Evolutionary conservation across 1,140 invertebrate genomes (phyloP).

Genomic region (Halictus rubicundus): DNA sequence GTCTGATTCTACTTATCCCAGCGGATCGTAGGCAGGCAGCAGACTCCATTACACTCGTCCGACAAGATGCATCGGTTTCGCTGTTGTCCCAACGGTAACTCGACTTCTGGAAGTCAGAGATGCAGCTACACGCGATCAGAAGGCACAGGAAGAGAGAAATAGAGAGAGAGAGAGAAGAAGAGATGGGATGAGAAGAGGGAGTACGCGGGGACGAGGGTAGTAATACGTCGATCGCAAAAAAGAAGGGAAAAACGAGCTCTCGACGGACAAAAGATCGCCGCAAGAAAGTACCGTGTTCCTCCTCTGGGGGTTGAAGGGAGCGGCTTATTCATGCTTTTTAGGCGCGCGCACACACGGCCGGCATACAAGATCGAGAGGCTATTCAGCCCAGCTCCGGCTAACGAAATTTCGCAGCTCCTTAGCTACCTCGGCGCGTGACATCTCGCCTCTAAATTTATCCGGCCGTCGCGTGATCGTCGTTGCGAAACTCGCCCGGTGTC

Average conservation of each 20-base stretch:
- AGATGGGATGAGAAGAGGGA: neutral
- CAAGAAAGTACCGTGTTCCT: slow-evolving; percentile 10
- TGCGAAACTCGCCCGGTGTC: neutral
- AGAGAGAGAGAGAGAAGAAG: no score
- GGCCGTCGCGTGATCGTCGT: neutral
- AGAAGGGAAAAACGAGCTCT: neutral
- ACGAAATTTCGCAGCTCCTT: slow-evolving; percentile 35
- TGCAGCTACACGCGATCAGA: no score
- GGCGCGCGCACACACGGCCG: neutral
- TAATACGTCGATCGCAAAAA: slow-evolving; percentile 2
- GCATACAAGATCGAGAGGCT: slow-evolving; percentile 30
- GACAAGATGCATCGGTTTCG: no score
- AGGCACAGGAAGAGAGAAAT: no score
- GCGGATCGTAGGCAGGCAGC: no score
- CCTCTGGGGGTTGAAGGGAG: neutral
- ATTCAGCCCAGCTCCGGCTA: slow-evolving; percentile 18
- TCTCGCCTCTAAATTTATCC: slow-evolving; percentile 18
- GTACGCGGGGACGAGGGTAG: neutral
- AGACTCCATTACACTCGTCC: no score
- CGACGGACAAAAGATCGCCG: slow-evolving; percentile 16
- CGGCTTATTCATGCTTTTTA: slow-evolving; percentile 31
- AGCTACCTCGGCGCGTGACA: neutral
- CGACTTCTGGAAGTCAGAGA: no score
- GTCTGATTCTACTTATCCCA: no score
- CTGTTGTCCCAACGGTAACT: no score